A percentile compares a stretch with the other conserved stretches of the same genome.
Conservation (phyloP, 2,113 vertebrate genomes). For the Megaceryle torquata region DNA sequence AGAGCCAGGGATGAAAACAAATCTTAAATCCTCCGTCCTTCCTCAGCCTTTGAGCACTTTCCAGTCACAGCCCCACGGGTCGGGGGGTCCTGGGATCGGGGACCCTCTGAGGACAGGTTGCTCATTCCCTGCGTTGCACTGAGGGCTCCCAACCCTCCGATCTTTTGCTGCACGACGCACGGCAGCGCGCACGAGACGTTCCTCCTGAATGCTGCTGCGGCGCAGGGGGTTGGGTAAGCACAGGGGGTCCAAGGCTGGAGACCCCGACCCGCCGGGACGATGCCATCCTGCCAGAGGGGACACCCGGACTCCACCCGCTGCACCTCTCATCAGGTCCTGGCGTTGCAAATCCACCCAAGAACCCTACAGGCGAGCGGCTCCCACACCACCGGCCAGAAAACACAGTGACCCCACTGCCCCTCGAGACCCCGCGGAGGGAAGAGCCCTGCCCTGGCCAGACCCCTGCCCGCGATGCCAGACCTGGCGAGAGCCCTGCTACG, state of each 20-base stretch:
- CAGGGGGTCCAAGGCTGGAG: neutral
- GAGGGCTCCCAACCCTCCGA: accelerated
- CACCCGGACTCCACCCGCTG: accelerated
- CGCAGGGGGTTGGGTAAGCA: accelerated
- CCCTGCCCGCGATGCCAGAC: accelerated
- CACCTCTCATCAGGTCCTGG: accelerated
- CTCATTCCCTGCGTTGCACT: accelerated
- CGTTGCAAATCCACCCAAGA: neutral
- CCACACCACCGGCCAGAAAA: accelerated
- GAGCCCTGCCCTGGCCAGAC: neutral
- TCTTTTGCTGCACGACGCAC: accelerated
- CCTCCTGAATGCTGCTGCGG: accelerated
- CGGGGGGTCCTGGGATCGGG: neutral
- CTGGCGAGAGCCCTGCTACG: accelerated
- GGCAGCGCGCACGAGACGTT: accelerated
- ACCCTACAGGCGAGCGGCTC: accelerated
- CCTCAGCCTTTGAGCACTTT: neutral
- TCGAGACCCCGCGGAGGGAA: neutral
- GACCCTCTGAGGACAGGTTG: neutral
- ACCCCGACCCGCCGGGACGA: accelerated
- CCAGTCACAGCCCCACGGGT: accelerated
- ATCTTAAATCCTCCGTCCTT: neutral
- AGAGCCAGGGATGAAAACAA: neutral
- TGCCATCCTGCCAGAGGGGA: accelerated
- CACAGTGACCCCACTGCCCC: accelerated